phyloP scores from a whole-genome alignment of 2,888 invertebrate genomes.

The Camponotus fellah region DNA sequence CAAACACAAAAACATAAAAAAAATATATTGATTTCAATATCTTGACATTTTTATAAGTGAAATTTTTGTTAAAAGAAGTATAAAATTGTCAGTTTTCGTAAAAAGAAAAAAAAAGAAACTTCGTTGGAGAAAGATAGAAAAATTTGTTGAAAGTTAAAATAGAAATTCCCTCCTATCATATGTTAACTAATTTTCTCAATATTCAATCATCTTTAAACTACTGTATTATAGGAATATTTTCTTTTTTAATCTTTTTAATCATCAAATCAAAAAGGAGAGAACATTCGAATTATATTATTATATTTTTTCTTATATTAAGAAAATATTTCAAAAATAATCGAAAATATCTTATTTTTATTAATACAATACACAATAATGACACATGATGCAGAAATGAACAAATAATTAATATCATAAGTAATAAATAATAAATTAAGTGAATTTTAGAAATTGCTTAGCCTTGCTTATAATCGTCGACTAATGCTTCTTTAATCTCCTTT shows the following conservation, averaged over 20 bases:
- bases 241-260: neutral
- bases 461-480: neutral
- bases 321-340: neutral
- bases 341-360: neutral
- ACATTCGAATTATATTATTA: neutral
- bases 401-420: neutral
- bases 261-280: no score
- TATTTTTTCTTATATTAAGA: neutral
- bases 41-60: neutral
- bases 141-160: neutral
- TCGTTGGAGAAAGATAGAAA: neutral
- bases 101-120: neutral
- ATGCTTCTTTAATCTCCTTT: neutral
- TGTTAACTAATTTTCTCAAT: neutral
- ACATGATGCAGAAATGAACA: neutral
- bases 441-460: neutral
- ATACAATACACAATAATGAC: neutral
- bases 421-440: neutral
- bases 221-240: neutral
- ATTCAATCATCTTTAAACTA: neutral
- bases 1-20: neutral
- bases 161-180: neutral
- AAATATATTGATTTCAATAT: neutral
- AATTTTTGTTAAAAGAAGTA: neutral
- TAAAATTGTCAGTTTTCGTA: neutral